Percentiles rank a stretch among this genome's conserved stretches.
These are phyloP conservation scores for Rhincodon typus DNA, from an alignment of 2,797 vertebrate species.

Conservation along the genomic window DNA sequence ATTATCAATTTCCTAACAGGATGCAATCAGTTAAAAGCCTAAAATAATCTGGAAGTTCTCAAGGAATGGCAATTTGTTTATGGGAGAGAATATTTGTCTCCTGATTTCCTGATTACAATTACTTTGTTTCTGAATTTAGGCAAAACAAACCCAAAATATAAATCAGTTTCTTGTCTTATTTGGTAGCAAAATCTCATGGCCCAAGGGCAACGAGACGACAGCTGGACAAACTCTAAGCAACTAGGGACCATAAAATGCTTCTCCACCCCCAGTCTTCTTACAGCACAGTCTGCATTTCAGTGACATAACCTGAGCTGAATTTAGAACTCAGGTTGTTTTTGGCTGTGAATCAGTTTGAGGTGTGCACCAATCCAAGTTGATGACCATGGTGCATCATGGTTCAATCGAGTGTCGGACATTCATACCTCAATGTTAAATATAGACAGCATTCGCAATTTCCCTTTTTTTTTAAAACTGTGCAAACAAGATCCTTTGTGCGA, in stretches of 20 bases:
- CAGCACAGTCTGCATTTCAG: slow-evolving; percentile 16
- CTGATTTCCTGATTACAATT: slow-evolving; percentile 39
- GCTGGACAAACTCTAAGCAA: slow-evolving; percentile 54
- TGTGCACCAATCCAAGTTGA: background rate
- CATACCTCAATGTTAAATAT: slow-evolving; percentile 27
- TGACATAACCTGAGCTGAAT: background rate
- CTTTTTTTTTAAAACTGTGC: background rate
- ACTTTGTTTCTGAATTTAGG: slow-evolving; percentile 29
- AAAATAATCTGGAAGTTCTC: slow-evolving; percentile 12
- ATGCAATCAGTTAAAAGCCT: slow-evolving; percentile 24
- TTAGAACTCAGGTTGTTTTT: background rate
- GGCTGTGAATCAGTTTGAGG: no score
- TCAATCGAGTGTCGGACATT: background rate
- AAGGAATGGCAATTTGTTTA: slow-evolving; percentile 51
- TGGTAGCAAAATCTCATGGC: slow-evolving; percentile 36
- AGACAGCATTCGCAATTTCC: background rate
- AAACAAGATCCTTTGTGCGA: background rate
- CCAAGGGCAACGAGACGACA: slow-evolving; percentile 47
- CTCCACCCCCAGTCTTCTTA: background rate
- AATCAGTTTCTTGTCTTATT: slow-evolving; percentile 34
- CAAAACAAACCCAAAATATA: slow-evolving; percentile 33
- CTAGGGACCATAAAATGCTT: background rate
- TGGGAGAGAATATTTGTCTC: slow-evolving; percentile 49
- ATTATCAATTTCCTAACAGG: slow-evolving; percentile 22
- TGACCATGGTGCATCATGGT: background rate